Conservation (phyloP, 2,888 invertebrate genomes). For the Rhagonycha fulva region DNA sequence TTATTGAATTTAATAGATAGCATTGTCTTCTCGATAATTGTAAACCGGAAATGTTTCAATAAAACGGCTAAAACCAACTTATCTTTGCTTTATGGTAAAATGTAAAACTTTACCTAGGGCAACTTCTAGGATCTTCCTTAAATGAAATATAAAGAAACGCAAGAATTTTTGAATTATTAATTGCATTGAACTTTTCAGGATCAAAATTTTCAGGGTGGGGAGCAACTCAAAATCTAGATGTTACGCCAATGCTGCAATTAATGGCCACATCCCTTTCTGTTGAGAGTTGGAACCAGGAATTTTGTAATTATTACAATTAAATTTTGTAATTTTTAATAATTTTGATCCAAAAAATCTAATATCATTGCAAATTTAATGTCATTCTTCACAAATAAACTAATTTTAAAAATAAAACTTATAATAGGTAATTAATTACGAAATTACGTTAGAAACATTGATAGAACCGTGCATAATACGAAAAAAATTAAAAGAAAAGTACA, state of each 20-base stretch:
- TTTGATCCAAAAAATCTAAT: too few relatives aligned
- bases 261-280: conserved; percentile 35
- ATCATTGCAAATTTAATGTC: too few relatives aligned
- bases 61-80: background rate
- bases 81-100: background rate
- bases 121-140: background rate
- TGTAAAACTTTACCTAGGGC: background rate
- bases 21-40: background rate
- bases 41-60: background rate
- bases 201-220: conserved; percentile 62
- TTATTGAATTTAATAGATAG: background rate
- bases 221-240: conserved; percentile 34
- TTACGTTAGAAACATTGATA: too few relatives aligned
- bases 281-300: conserved; percentile 40
- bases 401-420: too few relatives aligned
- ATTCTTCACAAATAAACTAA: too few relatives aligned
- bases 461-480: too few relatives aligned
- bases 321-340: too few relatives aligned
- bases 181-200: conserved; percentile 61
- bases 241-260: conserved; percentile 39
- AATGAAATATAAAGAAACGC: background rate
- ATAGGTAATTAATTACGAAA: too few relatives aligned
- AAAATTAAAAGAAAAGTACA: too few relatives aligned
- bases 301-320: too few relatives aligned
- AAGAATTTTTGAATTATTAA: background rate